phyloP scores from a whole-genome alignment of 23 tunicate genomes.

The Ascidia mentula region DNA sequence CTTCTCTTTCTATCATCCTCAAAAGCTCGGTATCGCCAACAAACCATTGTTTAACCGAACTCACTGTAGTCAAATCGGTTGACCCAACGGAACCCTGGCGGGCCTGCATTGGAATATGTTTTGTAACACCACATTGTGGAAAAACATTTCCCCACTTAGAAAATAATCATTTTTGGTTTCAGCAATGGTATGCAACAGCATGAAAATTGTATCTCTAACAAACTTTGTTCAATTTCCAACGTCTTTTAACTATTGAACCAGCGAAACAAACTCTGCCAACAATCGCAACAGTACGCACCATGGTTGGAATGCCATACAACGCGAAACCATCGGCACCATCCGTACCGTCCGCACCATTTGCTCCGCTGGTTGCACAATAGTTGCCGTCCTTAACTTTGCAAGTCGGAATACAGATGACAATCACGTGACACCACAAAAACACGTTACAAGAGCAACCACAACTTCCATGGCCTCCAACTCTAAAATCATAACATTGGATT shows the following conservation, averaged over 20 bases:
- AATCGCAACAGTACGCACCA: too few species aligned
- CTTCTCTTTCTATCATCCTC: conserved; percentile 19
- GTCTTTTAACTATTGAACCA: too few species aligned
- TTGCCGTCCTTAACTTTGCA: not conserved
- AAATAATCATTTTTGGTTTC: too few species aligned
- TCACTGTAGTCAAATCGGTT: not conserved
- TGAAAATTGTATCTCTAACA: too few species aligned
- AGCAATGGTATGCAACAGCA: too few species aligned
- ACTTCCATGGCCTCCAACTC: not conserved
- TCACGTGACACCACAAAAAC: not conserved
- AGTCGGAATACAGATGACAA: not conserved
- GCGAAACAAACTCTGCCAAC: too few species aligned
- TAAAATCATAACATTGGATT: too few species aligned
- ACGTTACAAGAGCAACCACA: not conserved
- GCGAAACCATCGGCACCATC: not conserved
- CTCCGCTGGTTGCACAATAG: not conserved
- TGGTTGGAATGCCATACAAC: not conserved
- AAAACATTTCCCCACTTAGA: too few species aligned
- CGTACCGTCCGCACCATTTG: not conserved
- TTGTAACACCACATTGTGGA: too few species aligned
- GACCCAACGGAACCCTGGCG: not conserved
- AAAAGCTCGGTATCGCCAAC: conserved; percentile 19
- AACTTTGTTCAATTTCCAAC: too few species aligned
- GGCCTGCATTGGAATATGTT: too few species aligned
- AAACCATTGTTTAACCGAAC: conserved; percentile 21